These are phyloP conservation scores for Eilema griseolum DNA, from an alignment of 2,888 invertebrate genomes.

Conservation along the genomic window DNA sequence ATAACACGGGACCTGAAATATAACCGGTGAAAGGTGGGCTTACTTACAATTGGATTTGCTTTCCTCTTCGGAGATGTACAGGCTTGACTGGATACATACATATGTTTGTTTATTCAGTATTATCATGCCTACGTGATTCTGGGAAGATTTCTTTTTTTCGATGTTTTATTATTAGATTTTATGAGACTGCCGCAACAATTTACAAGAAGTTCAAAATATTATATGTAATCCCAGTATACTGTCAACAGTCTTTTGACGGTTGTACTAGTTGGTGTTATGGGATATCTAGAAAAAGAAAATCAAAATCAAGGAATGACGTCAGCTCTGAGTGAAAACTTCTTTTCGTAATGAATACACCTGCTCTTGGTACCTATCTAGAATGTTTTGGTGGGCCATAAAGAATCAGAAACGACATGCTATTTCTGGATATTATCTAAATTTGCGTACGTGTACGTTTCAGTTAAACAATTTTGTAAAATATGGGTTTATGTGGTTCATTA, in stretches of 20 bases:
- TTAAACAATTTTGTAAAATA: background rate
- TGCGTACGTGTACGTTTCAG: slow-evolving; percentile 5
- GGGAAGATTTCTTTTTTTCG: slow-evolving; percentile 24
- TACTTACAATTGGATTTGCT: no score
- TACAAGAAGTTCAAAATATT: background rate
- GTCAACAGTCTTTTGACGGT: background rate
- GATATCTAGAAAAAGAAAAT: slow-evolving; percentile 7
- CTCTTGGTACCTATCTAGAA: slow-evolving; percentile 7
- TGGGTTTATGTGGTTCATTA: background rate
- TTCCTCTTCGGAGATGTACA: no score
- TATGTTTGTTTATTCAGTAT: no score
- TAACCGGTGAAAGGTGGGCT: background rate
- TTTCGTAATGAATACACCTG: slow-evolving; percentile 20
- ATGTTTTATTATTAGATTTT: slow-evolving; percentile 19
- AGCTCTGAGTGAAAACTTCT: slow-evolving; percentile 2
- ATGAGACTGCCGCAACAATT: background rate
- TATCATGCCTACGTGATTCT: slow-evolving; percentile 20
- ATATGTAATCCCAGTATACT: background rate
- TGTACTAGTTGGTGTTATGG: background rate
- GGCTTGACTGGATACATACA: no score
- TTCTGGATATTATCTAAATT: slow-evolving; percentile 16
- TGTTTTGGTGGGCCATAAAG: slow-evolving; percentile 14
- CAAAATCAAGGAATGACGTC: slow-evolving; percentile 30
- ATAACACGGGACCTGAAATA: background rate
- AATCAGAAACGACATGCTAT: slow-evolving; percentile 15